A percentile compares a stretch with the other conserved stretches of the same genome.
Conservation (phyloP, 2,888 invertebrate genomes). For the Chrysotoxum bicinctum region DNA sequence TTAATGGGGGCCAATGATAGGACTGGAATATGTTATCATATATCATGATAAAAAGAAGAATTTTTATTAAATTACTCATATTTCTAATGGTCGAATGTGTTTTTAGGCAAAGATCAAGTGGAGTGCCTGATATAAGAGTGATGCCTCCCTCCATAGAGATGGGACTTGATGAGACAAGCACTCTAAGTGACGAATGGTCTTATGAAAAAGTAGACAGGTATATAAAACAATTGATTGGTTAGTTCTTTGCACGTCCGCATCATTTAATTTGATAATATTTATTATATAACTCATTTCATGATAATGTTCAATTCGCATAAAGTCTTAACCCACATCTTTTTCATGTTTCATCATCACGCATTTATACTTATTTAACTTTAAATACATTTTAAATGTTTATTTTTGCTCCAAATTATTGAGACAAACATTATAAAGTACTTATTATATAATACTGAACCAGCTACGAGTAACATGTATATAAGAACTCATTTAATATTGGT, state of each 20-base stretch:
- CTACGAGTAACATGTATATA: no score
- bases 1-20: background rate
- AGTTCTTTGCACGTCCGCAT: conserved; percentile 29
- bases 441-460: no score
- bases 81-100: background rate
- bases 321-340: background rate
- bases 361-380: background rate
- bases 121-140: conserved; percentile 90
- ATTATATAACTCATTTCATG: background rate
- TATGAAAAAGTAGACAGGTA: conserved; percentile 81
- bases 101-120: conserved; percentile 84
- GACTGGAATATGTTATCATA: background rate
- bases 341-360: background rate
- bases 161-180: conserved; percentile 85
- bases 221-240: conserved; percentile 26
- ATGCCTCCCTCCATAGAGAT: conserved; percentile 91
- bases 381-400: background rate
- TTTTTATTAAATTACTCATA: background rate
- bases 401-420: background rate
- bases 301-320: background rate
- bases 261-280: background rate
- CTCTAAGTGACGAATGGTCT: conserved; percentile 80
- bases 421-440: no score
- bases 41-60: background rate
- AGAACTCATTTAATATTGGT: no score